A percentile compares a stretch with the other conserved stretches of the same genome.
phyloP scores from a whole-genome alignment of 2,888 invertebrate species.

The Meloe dianella region DNA sequence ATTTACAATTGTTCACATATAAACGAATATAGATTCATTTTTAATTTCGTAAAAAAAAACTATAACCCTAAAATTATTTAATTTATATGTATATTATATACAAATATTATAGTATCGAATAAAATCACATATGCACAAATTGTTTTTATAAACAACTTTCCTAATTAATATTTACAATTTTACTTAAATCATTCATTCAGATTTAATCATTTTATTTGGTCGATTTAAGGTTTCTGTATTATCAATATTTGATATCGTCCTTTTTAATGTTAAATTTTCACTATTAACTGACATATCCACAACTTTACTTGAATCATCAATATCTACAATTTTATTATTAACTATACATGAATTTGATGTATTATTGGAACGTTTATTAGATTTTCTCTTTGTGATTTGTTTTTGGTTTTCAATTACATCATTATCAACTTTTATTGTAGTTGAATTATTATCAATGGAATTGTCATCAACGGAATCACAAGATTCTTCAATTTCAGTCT shows the following conservation, averaged over 20 bases:
- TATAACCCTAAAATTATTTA: constrained; percentile 48
- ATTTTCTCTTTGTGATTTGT: background rate
- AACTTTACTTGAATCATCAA: too few relatives aligned
- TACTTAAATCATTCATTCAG: constrained; percentile 20
- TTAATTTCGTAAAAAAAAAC: constrained; percentile 55
- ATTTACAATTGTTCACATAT: constrained; percentile 53
- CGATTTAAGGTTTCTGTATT: constrained; percentile 31
- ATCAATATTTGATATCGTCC: constrained; percentile 32
- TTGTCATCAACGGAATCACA: constrained; percentile 1
- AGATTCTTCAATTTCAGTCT: constrained; percentile 14
- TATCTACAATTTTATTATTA: constrained; percentile 21
- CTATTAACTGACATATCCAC: too few relatives aligned
- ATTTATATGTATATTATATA: constrained; percentile 41
- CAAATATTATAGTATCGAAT: constrained; percentile 39
- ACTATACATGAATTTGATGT: background rate
- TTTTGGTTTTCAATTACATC: constrained; percentile 1
- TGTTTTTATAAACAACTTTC: constrained; percentile 15
- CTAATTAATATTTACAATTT: constrained; percentile 16
- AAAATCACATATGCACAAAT: constrained; percentile 46
- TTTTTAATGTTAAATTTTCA: constrained; percentile 32
- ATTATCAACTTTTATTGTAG: background rate
- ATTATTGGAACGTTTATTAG: constrained; percentile 4
- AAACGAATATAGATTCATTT: constrained; percentile 41
- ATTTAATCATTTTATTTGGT: constrained; percentile 36
- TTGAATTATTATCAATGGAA: constrained; percentile 10